phyloP scores from a whole-genome alignment of 2,797 vertebrate genomes.

The Sebastes trivittatus region DNA sequence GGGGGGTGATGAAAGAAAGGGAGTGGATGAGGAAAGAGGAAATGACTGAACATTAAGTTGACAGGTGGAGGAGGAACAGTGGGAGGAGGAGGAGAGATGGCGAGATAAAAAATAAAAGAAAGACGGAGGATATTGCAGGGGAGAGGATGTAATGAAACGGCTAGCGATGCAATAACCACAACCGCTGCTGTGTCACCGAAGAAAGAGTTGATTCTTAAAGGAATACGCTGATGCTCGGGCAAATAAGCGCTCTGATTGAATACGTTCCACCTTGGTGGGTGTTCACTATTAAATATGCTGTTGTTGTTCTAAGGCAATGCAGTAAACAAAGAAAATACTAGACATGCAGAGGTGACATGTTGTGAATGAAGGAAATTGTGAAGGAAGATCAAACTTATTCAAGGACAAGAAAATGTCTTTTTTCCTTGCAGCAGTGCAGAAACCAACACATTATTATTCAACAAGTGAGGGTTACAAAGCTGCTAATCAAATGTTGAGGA shows the following conservation, averaged over 20 bases:
- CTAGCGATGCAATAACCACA: conserved; percentile 45
- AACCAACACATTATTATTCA: conserved; percentile 39
- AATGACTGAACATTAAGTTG: conserved; percentile 72
- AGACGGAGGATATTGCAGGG: conserved; percentile 52
- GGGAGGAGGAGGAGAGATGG: conserved; percentile 32
- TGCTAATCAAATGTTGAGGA: conserved; percentile 57
- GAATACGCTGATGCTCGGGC: neutral
- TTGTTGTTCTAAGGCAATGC: neutral
- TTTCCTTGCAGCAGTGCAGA: neutral
- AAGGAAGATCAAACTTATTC: neutral
- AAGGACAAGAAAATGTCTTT: conserved; percentile 3
- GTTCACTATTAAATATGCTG: conserved; percentile 10
- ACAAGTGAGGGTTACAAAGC: conserved; percentile 29
- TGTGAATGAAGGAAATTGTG: neutral
- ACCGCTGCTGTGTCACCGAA: conserved; percentile 26
- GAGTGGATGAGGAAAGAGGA: conserved; percentile 68
- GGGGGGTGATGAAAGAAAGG: conserved; percentile 39
- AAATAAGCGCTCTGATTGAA: conserved; percentile 28
- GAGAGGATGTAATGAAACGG: conserved; percentile 53
- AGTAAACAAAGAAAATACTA: conserved; percentile 8
- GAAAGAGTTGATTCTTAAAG: conserved; percentile 33
- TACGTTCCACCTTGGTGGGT: neutral
- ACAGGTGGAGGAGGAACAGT: conserved; percentile 55
- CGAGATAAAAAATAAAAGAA: conserved; percentile 16
- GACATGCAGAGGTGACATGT: neutral